A percentile compares a stretch with the other conserved stretches of the same genome.
These are phyloP conservation scores for Drosophila dunni DNA, from an alignment of 1,140 invertebrate species.

Conservation along the genomic window DNA sequence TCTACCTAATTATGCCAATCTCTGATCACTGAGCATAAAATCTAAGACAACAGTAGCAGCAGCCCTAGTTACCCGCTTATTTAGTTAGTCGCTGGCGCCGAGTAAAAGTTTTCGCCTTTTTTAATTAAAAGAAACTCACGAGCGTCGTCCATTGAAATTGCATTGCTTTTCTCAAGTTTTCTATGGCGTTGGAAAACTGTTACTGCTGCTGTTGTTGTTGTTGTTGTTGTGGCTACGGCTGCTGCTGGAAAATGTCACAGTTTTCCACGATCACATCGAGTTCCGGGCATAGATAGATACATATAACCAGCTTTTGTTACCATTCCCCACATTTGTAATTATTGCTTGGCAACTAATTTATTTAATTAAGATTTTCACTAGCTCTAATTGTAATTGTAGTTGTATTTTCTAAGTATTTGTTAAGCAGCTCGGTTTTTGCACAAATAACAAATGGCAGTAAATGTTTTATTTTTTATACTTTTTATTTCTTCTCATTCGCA, in stretches of 20 bases:
- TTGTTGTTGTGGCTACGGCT: slow-evolving; percentile 15
- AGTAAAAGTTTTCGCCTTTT: slow-evolving; percentile 82
- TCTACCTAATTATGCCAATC: slow-evolving; percentile 41
- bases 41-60: slow-evolving; percentile 65
- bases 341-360: slow-evolving; percentile 73
- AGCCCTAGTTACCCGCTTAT: slow-evolving; percentile 81
- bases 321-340: slow-evolving; percentile 77
- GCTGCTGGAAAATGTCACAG: slow-evolving; percentile 73
- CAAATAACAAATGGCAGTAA: slow-evolving; percentile 71
- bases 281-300: slow-evolving; percentile 57
- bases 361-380: slow-evolving; percentile 82
- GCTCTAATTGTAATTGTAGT: slow-evolving; percentile 50
- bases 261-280: slow-evolving; percentile 70
- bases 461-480: slow-evolving; percentile 26
- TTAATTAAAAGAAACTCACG: slow-evolving; percentile 82
- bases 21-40: slow-evolving; percentile 77
- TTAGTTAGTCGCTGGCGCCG: slow-evolving; percentile 49
- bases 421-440: slow-evolving; percentile 68
- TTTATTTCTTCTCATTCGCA: slow-evolving; percentile 26
- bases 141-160: slow-evolving; percentile 42
- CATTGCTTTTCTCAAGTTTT: slow-evolving; percentile 65
- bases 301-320: slow-evolving; percentile 64
- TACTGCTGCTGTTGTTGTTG: slow-evolving; percentile 26
- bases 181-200: slow-evolving; percentile 15
- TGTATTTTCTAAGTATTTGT: slow-evolving; percentile 18